Conservation (phyloP, 30 jellyfish, hydroid and myxozoan species). For the Turritopsis rubra region DNA sequence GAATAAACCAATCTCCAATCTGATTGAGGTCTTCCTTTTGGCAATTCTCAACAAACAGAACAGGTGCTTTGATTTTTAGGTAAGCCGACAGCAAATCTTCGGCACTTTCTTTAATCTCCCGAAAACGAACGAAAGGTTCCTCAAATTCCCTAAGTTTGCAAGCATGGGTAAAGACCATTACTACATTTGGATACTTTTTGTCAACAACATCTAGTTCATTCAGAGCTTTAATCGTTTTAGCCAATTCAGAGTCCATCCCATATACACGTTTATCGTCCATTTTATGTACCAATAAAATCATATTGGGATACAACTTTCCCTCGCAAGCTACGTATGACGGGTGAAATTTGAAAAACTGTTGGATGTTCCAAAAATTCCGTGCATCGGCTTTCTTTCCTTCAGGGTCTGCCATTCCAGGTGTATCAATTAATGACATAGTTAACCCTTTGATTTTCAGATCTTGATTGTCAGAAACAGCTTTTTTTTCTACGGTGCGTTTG, state of each 20-base stretch:
- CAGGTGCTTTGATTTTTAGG: background rate
- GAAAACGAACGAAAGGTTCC: background rate
- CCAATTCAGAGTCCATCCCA: background rate
- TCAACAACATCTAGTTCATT: background rate
- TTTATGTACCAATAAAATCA: background rate
- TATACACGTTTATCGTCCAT: background rate
- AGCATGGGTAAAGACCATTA: background rate
- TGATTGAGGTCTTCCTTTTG: background rate
- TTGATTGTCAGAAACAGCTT: background rate
- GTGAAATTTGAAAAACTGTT: background rate
- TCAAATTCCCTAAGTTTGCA: background rate
- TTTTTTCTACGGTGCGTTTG: background rate
- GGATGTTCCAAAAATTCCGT: background rate
- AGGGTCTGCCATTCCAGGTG: conserved; percentile 7
- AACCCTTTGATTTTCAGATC: background rate
- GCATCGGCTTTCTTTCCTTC: background rate
- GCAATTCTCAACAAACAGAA: background rate
- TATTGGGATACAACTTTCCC: background rate
- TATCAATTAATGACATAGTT: background rate
- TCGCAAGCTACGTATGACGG: background rate
- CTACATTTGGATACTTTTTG: background rate
- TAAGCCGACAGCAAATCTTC: background rate
- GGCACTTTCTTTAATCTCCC: background rate
- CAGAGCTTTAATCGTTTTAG: background rate
- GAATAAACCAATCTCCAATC: background rate